Evolutionary conservation across 2,113 vertebrate species (phyloP), one percentile per base, ranked within the genome.

Genomic region (Gallinago media): DNA sequence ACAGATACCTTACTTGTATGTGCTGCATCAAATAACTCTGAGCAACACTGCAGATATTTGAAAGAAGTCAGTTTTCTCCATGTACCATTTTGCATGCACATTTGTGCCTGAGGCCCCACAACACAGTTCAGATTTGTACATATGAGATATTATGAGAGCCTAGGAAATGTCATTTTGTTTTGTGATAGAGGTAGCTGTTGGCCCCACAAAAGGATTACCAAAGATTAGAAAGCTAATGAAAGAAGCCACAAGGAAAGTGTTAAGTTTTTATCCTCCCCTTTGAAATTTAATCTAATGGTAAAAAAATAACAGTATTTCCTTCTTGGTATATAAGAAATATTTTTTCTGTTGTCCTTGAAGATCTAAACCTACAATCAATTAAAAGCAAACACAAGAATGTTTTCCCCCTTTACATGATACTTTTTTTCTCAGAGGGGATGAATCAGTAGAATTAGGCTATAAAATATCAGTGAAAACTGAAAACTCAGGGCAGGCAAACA

Each of bases 71-170:
- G 4, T 8, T 50, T 52, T 63, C 25, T 14, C 38, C 27, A 0
- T 3, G 4, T n/a, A 63, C 8, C 2, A 0, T 42, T 86, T 47
- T 25, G 19, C 8, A 44, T 3, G 10, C 12, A 5, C 29, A 8
- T 26, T 49, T 68, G 15, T 61, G 29, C 40, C 52, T 5, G 3
- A 32, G 66, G 27, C 18, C 27, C n/a, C 1, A 0, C 21, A 8
- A 54, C 21, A 9, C 5, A 22, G 18, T 67, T 58, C 50, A 78
- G 75, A 50, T 73, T 13, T 27, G n/a, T 31, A 27, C 15, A 21
- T 4, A 2, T 0, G 1, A 44, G 9, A 38, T 40, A 44, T 18
- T 20, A 7, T 0, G 5, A 19, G 4, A 86, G 38, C 40, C 89
- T 29, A 15, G 29, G 42, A 58, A 47, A 15, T 4, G 7, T 11